Evolutionary conservation across 1,140 invertebrate genomes (phyloP), one percentile per base, ranked within the genome.

Genomic region (Manduca sexta): DNA sequence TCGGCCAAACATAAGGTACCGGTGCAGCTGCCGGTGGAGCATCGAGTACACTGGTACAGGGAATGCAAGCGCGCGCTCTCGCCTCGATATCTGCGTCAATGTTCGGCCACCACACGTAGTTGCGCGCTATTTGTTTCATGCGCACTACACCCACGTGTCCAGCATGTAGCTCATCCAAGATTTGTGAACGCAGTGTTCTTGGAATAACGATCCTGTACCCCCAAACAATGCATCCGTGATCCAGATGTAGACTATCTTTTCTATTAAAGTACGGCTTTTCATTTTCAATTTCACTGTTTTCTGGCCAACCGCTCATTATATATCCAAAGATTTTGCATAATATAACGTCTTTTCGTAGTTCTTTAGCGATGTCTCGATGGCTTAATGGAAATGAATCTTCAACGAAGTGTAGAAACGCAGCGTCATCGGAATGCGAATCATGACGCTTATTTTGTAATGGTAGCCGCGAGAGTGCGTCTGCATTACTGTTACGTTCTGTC

Each of bases 151-250:
- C 86, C 8, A 70, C 48, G 50, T 88, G 87, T 13, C 58, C 64
- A 6, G 59, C 51, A 55, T 88, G 87, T 7, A 88, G 49, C 37
- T 80, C 56, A 17, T 69, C 42, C 12, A 88, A 44, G 16, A 87
- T 51, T 21, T 60, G 11, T 30, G 47, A 12, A 30, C 57, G 58
- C 8, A 82, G 49, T 12, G 8, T 46, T 17, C 31, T 4, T 2
- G 86, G 87, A 29, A 88, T 63, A 3, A 88, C 55, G 3, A 84
- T 61, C 31, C 78, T 49, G 42, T 66, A 56, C 8, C 65, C 64
- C 50, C 62, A 77, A 11, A 69, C 40, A 29, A 74, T 49, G 47
- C 64, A 70, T 13, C 58, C 57, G 0, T 40, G 30, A 17, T 73
- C 61, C 0, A 58, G 30, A 7, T 47, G 17, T 15, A 69, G 18